Evolutionary conservation across 1,140 invertebrate species (phyloP).

Genomic region (Bombus breviceps): DNA sequence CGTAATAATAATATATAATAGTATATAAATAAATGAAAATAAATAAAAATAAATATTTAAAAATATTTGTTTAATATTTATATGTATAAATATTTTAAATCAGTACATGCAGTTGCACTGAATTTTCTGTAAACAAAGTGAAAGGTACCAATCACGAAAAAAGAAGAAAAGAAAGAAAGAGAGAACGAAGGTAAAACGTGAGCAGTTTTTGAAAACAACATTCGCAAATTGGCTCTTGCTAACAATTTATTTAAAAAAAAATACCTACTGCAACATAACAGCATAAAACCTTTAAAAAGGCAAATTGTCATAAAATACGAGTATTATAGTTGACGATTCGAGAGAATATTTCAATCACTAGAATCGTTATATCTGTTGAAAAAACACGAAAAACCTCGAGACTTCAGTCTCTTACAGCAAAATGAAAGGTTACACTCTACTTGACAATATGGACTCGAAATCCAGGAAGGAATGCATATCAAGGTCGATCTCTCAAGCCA

Average conservation of each 20-base stretch:
- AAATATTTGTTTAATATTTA: no score
- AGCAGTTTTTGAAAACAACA: background rate
- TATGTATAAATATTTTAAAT: no score
- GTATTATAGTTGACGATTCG: no score
- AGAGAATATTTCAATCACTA: background rate
- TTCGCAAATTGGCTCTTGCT: background rate
- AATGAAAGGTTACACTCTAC: slow-evolving; percentile 77
- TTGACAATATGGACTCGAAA: slow-evolving; percentile 78
- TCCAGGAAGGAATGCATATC: slow-evolving; percentile 77
- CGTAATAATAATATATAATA: no score
- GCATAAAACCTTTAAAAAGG: no score
- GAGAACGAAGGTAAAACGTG: background rate
- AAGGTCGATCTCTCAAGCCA: slow-evolving; percentile 76
- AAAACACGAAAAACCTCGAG: slow-evolving; percentile 18
- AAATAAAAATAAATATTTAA: no score
- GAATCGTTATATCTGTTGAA: background rate
- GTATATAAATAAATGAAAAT: no score
- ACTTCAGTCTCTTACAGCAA: background rate
- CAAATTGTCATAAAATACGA: no score
- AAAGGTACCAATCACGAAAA: background rate
- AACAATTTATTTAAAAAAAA: no score
- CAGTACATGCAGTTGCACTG: no score
- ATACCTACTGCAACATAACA: no score
- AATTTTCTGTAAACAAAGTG: background rate
- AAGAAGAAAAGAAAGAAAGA: background rate